phyloP scores from a whole-genome alignment of 1,140 invertebrate species.

The Colletes gigas region DNA sequence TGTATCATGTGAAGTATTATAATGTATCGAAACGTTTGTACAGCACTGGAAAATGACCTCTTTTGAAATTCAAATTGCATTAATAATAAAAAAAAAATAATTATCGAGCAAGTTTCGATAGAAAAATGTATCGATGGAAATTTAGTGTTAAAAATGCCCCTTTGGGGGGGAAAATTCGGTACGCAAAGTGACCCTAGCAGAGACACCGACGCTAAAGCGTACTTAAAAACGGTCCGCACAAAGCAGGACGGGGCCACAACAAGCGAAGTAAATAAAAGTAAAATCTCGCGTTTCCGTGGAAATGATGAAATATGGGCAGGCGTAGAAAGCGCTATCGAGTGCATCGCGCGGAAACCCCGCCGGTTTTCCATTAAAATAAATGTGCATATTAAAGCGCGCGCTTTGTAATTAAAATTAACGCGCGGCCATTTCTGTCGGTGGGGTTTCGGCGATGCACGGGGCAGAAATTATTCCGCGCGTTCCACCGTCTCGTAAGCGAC shows the following conservation, averaged over 20 bases:
- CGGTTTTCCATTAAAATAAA: slow-evolving; percentile 49
- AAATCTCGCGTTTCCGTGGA: slow-evolving; percentile 32
- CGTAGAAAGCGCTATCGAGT: slow-evolving; percentile 22
- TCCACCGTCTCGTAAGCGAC: slow-evolving; percentile 2
- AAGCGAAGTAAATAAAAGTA: slow-evolving; percentile 35
- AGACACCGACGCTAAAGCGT: too few relatives aligned
- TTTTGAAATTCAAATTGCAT: too few relatives aligned
- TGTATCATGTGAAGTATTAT: too few relatives aligned
- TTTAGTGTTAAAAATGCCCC: too few relatives aligned
- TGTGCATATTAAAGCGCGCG: slow-evolving; percentile 41
- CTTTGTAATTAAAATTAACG: slow-evolving; percentile 51
- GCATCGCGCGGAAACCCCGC: slow-evolving; percentile 31
- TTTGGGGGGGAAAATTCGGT: too few relatives aligned
- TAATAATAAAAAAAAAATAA: too few relatives aligned
- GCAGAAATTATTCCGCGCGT: slow-evolving; percentile 16
- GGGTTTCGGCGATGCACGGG: neutral
- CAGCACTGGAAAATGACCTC: too few relatives aligned
- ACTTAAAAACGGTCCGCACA: neutral
- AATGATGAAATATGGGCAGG: slow-evolving; percentile 28
- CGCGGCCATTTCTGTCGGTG: neutral
- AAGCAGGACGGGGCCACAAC: neutral
- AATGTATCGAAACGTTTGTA: too few relatives aligned
- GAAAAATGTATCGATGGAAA: too few relatives aligned
- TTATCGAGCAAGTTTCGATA: too few relatives aligned
- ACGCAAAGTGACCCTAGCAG: too few relatives aligned